Base-by-base conservation (phyloP, 1,140 invertebrate genomes). In the Leptoteleia sp. region DNA sequence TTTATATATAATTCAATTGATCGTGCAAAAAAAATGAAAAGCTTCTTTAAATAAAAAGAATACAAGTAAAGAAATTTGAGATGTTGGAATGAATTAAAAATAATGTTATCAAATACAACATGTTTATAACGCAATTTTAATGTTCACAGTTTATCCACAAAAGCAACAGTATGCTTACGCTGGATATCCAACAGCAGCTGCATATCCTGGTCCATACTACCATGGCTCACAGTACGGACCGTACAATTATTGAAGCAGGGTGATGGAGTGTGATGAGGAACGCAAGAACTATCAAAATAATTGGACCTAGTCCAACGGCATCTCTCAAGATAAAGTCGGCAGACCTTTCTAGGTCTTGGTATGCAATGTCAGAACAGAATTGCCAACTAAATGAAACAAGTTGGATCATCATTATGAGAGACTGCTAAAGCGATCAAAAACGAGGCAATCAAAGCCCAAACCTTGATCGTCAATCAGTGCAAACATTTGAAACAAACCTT, bases 221-320 rank as follows among this genome's bases (percentile, higher is more conserved):
- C 95, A 97, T 86, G 95, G 96, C 79, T 96, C 96, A 12, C 96
- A 96, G 85, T 97, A 97, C 85, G 95, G 95, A n/a, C 95, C 95
- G 7, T 97, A 97, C 91, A 96, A 95, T 89, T 96, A 96, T 87
- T 96, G 92, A 93, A 70, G 31, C 61, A 12, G 5, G 4, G 31
- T 50, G 8, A 47, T 1, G 11, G 47, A 65, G 59, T 57, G 76
- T 57, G 43, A 52, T 43, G 7, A 76, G 75, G 47, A 71, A 57
- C 22, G 50, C 27, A 29, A 37, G 54, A 40, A 57, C 33, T 35
- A 64, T 8, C 15, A 5, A 55, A 61, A 68, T 8, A 45, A 52
- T 50, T 67, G 67, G 65, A 55, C 55, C 22, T 42, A 68, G 47
- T 78, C 50, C 65, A 67, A n/a, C 13, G 42, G 31, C 17, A 64